These are phyloP conservation scores for Sebastes dallii DNA, from an alignment of 2,797 vertebrate genomes.

Conservation along the genomic window DNA sequence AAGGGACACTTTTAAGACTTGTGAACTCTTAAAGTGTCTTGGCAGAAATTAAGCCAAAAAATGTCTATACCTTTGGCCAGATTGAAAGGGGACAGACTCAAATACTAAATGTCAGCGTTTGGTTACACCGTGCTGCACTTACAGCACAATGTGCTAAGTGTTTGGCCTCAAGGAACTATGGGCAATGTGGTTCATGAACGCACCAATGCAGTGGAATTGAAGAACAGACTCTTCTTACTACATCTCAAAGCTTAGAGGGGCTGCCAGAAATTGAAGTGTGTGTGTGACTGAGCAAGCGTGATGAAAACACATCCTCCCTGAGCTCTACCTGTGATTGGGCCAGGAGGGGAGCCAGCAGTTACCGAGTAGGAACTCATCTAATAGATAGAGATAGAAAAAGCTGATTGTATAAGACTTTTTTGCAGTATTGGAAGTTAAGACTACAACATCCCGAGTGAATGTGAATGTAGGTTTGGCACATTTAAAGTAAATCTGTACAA, in stretches of 20 bases:
- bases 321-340: constrained; percentile 51
- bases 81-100: constrained; percentile 16
- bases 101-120: background rate
- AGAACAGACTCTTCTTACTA: constrained; percentile 1
- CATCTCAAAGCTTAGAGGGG: constrained; percentile 1
- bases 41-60: constrained; percentile 9
- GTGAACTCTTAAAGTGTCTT: constrained; percentile 25
- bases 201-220: constrained; percentile 46
- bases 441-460: constrained; percentile 73
- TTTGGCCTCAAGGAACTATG: constrained; percentile 50
- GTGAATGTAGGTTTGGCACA: constrained; percentile 93
- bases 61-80: background rate
- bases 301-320: constrained; percentile 51
- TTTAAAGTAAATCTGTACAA: constrained; percentile 86
- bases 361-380: constrained; percentile 52
- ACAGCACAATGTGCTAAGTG: constrained; percentile 1
- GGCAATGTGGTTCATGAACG: constrained; percentile 53
- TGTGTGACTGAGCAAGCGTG: background rate
- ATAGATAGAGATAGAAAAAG: constrained; percentile 77
- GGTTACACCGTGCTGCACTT: background rate
- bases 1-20: constrained; percentile 47
- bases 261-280: constrained; percentile 8
- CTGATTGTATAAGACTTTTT: constrained; percentile 95
- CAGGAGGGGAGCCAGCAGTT: constrained; percentile 49
- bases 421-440: constrained; percentile 89